phyloP scores from a whole-genome alignment of 2,113 vertebrate genomes.

The Gymnogyps californianus region DNA sequence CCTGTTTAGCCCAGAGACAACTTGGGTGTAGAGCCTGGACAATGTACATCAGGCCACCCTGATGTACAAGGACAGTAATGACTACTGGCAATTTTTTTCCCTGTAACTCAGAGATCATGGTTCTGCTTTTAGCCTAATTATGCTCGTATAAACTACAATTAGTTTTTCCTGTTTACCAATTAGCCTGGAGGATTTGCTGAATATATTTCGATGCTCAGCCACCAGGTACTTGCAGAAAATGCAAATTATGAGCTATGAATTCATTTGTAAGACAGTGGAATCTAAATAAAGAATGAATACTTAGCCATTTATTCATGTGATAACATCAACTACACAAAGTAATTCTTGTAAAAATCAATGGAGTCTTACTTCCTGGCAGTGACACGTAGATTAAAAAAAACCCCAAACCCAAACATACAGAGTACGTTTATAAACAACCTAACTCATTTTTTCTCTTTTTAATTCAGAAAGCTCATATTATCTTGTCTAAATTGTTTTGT shows the following conservation, averaged over 20 bases:
- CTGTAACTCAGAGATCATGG: neutral
- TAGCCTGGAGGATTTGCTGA: conserved; percentile 51
- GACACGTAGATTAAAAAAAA: neutral
- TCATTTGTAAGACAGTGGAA: conserved; percentile 29
- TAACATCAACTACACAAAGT: conserved; percentile 4
- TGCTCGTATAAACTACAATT: conserved; percentile 27
- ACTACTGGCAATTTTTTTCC: neutral
- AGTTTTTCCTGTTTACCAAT: conserved; percentile 57
- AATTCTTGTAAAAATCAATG: conserved; percentile 35
- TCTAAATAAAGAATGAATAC: conserved; percentile 27
- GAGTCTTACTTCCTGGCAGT: conserved; percentile 22
- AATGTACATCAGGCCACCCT: neutral
- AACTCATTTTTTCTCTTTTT: neutral
- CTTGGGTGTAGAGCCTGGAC: neutral
- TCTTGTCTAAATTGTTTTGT: neutral
- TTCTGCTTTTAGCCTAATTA: neutral
- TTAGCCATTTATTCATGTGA: conserved; percentile 32
- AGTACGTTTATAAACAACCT: neutral
- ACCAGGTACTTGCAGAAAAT: conserved; percentile 47
- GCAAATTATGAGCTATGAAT: conserved; percentile 51
- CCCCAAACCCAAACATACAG: neutral
- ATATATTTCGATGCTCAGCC: conserved; percentile 30
- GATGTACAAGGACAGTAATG: neutral
- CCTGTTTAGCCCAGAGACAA: neutral
- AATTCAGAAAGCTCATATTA: neutral